A percentile compares a stretch with the other conserved stretches of the same genome.
Evolutionary conservation across 2,888 invertebrate genomes (phyloP).

Genomic region (Drosophila atripex): DNA sequence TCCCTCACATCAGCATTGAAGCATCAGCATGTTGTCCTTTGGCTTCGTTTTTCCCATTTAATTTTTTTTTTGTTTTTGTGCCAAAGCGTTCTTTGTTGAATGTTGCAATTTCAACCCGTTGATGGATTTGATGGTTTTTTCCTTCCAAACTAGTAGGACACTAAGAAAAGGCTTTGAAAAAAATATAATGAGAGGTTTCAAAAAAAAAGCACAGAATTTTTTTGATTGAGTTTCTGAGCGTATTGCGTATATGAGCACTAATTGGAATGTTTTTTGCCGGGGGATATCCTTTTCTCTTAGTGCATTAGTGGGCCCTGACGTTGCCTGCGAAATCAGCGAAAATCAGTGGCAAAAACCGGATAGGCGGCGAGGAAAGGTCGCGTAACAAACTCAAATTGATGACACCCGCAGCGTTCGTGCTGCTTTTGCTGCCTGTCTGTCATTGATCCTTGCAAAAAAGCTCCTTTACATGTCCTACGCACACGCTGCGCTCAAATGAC

Average conservation of each 20-base stretch:
- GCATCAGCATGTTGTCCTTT: constrained; percentile 65
- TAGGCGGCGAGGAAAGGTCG: not conserved
- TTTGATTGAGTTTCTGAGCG: not conserved
- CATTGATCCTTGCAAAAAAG: constrained; percentile 70
- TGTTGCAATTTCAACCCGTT: constrained; percentile 79
- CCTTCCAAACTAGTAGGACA: not conserved
- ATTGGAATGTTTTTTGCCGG: not conserved
- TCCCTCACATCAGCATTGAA: constrained; percentile 40
- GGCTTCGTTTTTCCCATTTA: constrained; percentile 46
- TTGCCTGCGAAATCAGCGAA: constrained; percentile 70
- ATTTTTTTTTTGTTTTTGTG: constrained; percentile 26
- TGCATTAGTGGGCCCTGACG: constrained; percentile 29
- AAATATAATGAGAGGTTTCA: not conserved
- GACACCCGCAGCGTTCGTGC: constrained; percentile 68
- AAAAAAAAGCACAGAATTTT: not conserved
- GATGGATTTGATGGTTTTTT: constrained; percentile 71
- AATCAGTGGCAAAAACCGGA: constrained; percentile 66
- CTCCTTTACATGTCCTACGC: constrained; percentile 63
- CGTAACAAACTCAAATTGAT: constrained; percentile 70
- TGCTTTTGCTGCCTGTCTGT: constrained; percentile 48
- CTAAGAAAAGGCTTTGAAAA: not conserved
- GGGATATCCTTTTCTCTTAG: constrained; percentile 3
- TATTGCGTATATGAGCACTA: not conserved
- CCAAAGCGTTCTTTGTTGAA: constrained; percentile 55
- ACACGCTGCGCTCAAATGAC: constrained; percentile 60